A percentile compares a stretch with the other conserved stretches of the same genome.
Evolutionary conservation across 2,888 invertebrate species (phyloP).

Genomic region (Drosophila nigritarsus): DNA sequence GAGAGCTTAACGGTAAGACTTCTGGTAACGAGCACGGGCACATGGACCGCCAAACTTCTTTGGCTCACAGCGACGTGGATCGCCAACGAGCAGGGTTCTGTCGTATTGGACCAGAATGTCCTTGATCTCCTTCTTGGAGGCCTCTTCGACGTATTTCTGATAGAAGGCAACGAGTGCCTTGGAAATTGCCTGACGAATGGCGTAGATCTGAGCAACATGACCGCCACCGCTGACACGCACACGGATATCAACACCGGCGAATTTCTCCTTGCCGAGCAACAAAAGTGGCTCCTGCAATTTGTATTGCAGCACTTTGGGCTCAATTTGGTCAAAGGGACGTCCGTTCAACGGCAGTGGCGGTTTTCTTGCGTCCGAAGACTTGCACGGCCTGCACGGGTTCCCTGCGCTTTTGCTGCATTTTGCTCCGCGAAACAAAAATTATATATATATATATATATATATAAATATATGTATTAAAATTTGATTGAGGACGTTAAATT

Average conservation of each 20-base stretch:
- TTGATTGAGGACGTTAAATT: too few species aligned
- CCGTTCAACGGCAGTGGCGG: constrained; percentile 99
- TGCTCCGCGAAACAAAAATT: constrained; percentile 82
- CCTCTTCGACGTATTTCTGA: constrained; percentile 99
- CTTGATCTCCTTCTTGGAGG: constrained; percentile 99
- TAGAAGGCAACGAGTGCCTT: constrained; percentile 99
- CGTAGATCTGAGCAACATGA: constrained; percentile 99
- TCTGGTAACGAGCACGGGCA: constrained; percentile 99
- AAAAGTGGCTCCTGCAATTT: constrained; percentile 97
- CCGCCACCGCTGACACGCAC: constrained; percentile 99
- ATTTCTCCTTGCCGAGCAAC: constrained; percentile 96
- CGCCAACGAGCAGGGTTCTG: constrained; percentile 98
- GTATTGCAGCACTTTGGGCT: constrained; percentile 97
- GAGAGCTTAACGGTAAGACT: constrained; percentile 99
- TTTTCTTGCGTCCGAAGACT: constrained; percentile 99
- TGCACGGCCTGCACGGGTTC: constrained; percentile 97
- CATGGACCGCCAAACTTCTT: constrained; percentile 99
- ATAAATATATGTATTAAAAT: too few species aligned
- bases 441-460: too few species aligned
- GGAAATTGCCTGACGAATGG: constrained; percentile 99
- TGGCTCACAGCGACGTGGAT: constrained; percentile 99
- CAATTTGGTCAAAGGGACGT: constrained; percentile 97
- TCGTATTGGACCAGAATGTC: constrained; percentile 99
- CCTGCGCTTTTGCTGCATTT: constrained; percentile 87
- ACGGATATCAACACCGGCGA: constrained; percentile 98